Conservation (phyloP, 2,113 vertebrate species). For the Uropsilus gracilis region DNA sequence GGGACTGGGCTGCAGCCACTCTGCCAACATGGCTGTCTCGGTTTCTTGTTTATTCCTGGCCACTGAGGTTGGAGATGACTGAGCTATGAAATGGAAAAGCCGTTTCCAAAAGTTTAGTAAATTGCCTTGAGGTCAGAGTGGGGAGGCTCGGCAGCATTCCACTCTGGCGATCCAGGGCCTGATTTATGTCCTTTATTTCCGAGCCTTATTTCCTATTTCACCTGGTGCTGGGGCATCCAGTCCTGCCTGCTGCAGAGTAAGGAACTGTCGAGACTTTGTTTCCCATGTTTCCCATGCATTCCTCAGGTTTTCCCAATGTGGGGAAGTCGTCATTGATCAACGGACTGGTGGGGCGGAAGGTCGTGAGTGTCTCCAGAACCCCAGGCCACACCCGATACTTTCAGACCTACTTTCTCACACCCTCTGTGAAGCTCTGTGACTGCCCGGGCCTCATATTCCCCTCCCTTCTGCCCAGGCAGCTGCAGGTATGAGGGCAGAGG, state of each 20-base stretch:
- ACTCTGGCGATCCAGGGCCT: not conserved
- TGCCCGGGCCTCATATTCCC: slow-evolving; percentile 95
- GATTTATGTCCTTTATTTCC: not conserved
- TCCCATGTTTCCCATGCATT: not conserved
- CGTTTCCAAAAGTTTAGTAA: not conserved
- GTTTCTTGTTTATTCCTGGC: not conserved
- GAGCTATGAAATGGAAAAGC: not conserved
- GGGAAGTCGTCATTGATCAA: slow-evolving; percentile 96
- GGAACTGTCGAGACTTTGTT: not conserved
- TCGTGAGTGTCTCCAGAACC: slow-evolving; percentile 94
- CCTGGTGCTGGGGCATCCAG: accelerated
- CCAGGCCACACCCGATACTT: slow-evolving; percentile 98
- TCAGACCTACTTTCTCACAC: slow-evolving; percentile 96
- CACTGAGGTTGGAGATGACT: not conserved
- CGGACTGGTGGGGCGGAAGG: slow-evolving; percentile 92
- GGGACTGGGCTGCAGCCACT: not conserved
- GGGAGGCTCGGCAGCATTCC: not conserved
- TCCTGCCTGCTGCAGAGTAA: not conserved
- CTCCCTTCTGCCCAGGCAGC: slow-evolving; percentile 88
- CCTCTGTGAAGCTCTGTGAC: slow-evolving; percentile 93
- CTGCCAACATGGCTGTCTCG: not conserved
- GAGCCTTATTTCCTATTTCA: not conserved
- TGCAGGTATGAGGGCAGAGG: slow-evolving; percentile 86
- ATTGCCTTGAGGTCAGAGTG: not conserved
- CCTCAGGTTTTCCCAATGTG: slow-evolving; percentile 92